Conservation (phyloP, 2,888 invertebrate species). For the Luperina testacea region DNA sequence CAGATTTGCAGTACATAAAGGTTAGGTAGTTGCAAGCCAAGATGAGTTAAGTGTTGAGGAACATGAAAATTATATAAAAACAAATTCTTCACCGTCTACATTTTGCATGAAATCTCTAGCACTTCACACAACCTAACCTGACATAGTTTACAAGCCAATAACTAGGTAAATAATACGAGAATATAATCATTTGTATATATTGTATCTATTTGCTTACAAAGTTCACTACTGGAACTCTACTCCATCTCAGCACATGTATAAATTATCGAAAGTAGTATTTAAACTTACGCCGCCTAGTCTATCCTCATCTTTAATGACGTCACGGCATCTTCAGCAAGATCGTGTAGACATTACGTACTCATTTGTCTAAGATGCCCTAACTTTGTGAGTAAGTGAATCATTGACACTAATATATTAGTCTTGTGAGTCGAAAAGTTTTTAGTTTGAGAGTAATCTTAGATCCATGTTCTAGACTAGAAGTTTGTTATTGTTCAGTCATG, state of each 20-base stretch:
- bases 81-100: background rate
- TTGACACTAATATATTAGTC: slow-evolving; percentile 47
- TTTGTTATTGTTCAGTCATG: slow-evolving; percentile 3
- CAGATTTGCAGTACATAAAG: background rate
- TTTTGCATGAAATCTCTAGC: background rate
- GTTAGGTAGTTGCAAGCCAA: background rate
- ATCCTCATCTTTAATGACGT: slow-evolving; percentile 48
- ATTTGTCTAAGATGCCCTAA: slow-evolving; percentile 57
- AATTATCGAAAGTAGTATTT: slow-evolving; percentile 7
- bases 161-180: background rate
- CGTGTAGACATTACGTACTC: slow-evolving; percentile 52
- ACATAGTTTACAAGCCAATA: background rate
- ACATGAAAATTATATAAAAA: background rate
- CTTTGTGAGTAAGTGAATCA: slow-evolving; percentile 47
- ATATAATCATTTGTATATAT: no score
- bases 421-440: slow-evolving; percentile 21
- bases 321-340: slow-evolving; percentile 35
- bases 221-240: background rate
- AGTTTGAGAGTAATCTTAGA: slow-evolving; percentile 29
- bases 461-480: background rate
- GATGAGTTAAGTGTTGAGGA: background rate
- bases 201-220: background rate
- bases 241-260: background rate
- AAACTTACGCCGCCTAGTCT: slow-evolving; percentile 15
- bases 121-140: background rate